Conservation (phyloP, 2,888 invertebrate genomes). For the Ormyrus rosae region DNA sequence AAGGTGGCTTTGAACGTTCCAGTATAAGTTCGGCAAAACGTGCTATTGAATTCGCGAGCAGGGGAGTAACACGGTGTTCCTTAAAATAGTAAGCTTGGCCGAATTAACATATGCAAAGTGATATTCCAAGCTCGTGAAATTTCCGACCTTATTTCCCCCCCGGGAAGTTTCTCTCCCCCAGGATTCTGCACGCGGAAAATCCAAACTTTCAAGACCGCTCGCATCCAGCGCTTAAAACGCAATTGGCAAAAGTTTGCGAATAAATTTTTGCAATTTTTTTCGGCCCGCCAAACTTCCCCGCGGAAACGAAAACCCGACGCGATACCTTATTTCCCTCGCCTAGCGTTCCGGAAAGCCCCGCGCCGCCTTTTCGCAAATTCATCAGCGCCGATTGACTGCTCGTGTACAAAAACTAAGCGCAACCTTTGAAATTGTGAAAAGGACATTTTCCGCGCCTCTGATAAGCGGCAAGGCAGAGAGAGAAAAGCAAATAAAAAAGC, state of each 20-base stretch:
- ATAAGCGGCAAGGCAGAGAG: background rate
- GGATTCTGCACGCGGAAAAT: conserved; percentile 19
- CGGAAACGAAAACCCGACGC: background rate
- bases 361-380: too few relatives aligned
- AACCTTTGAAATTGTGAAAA: conserved; percentile 14
- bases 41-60: background rate
- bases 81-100: conserved; percentile 16
- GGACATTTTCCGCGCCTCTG: conserved; percentile 15
- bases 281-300: background rate
- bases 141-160: conserved; percentile 30
- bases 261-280: conserved; percentile 34
- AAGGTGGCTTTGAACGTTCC: too few relatives aligned
- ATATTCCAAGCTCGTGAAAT: conserved; percentile 20
- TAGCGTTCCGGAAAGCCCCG: too few relatives aligned
- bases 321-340: background rate
- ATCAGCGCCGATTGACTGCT: too few relatives aligned
- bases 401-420: background rate
- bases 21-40: too few relatives aligned
- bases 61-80: background rate
- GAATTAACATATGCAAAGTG: conserved; percentile 47
- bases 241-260: conserved; percentile 39
- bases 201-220: conserved; percentile 5
- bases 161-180: conserved; percentile 9
- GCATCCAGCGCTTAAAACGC: conserved; percentile 6
- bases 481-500: conserved; percentile 40